Conservation (phyloP, 2,797 vertebrate species). For the Sphaeramia orbicularis region DNA sequence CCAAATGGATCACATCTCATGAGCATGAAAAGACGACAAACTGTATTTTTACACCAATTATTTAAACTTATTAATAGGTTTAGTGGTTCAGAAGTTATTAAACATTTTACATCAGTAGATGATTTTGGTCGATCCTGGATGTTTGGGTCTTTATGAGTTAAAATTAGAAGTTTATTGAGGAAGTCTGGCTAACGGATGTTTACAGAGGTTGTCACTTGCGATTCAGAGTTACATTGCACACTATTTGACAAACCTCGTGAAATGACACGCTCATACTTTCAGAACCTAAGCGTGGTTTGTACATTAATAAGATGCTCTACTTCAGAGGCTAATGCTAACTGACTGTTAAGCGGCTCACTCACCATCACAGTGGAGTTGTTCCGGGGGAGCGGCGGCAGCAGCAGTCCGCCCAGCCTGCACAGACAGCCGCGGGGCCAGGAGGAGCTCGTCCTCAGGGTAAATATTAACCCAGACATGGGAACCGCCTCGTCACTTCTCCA, state of each 20-base stretch:
- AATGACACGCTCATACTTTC: background rate
- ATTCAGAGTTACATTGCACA: no score
- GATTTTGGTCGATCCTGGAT: no score
- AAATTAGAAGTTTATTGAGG: background rate
- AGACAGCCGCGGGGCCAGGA: constrained; percentile 41
- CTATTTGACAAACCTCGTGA: background rate
- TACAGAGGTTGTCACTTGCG: no score
- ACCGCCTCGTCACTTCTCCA: background rate
- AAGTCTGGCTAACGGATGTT: background rate
- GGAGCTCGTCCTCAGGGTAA: constrained; percentile 59
- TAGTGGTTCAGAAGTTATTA: no score
- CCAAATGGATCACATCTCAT: no score
- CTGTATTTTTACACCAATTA: no score
- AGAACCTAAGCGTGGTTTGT: background rate
- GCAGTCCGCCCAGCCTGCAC: constrained; percentile 21
- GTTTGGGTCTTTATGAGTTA: no score
- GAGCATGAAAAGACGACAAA: no score
- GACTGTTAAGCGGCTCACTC: constrained; percentile 42
- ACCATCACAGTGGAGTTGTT: constrained; percentile 78
- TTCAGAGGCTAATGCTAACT: constrained; percentile 25
- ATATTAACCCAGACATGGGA: constrained; percentile 80
- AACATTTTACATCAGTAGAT: no score
- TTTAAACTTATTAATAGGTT: no score
- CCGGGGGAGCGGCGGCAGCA: constrained; percentile 22
- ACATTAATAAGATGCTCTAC: background rate